Evolutionary conservation across 2,113 vertebrate species (phyloP), one percentile per base, ranked within the genome.

Genomic region (Aramus guarauna): DNA sequence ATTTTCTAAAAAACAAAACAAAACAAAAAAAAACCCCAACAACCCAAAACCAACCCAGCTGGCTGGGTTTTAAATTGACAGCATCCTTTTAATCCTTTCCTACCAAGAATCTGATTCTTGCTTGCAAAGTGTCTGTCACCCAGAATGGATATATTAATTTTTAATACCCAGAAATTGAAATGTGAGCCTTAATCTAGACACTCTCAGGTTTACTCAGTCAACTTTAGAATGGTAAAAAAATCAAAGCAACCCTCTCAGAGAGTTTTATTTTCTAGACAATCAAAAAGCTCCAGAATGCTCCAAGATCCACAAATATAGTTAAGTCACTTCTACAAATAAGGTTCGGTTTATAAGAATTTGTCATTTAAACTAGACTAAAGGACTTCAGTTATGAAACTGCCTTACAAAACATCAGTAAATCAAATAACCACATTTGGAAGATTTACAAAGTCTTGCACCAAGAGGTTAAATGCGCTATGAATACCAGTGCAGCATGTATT

Each of bases 211-310:
- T 45, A 53, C 37, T n/a, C 37, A n/a, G 66, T 13, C 80, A 73
- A 75, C 68, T 85, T 68, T 2, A 18, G 39, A 79, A 74, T 0
- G 1, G 55, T 67, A 91, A 87, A 27, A 47, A 84, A 89, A 82
- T 78, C 94, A 47, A 92, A 91, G 59, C 93, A 88, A 93, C 85
- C 82, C 94, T 95, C 94, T 84, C 64, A 39, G 94, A 95, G 90
- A 93, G 88, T 83, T 96, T 96, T 97, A 96, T 96, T 94, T 94
- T 91, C 86, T 95, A 92, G 83, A 94, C 92, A 96, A 88, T 81
- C 66, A 78, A 82, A 96, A 94, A 90, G n/a, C 81, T 97, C 84
- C 73, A 87, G 76, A 96, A 84, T 18, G 72, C 83, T 94, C 89
- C 83, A 81, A 94, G 76, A 96, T 78, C 60, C 95, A 97, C 92